Percentiles rank a stretch among this genome's conserved stretches.
phyloP scores from a whole-genome alignment of 1,140 invertebrate species.

The Frieseomelitta varia region DNA sequence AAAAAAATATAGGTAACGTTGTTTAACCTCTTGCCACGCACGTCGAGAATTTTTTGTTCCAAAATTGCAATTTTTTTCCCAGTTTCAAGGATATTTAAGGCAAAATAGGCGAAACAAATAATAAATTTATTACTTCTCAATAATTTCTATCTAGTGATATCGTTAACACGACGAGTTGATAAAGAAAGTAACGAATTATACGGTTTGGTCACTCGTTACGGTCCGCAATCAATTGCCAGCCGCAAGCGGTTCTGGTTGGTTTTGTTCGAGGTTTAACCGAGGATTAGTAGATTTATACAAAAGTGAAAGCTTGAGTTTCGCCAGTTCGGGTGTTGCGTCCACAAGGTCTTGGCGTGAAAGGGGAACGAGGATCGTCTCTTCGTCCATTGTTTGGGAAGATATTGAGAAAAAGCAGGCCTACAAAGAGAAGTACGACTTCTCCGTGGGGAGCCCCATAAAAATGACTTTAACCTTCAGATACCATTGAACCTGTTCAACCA shows the following conservation, averaged over 20 bases:
- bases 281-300: not conserved
- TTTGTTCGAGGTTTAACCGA: not conserved
- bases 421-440: slow-evolving; percentile 7
- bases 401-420: slow-evolving; percentile 20
- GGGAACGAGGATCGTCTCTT: not conserved
- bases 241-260: no score
- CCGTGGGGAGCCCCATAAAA: slow-evolving; percentile 44
- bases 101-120: no score
- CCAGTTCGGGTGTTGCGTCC: not conserved
- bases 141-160: no score
- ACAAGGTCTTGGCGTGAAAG: not conserved
- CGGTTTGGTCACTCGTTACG: no score
- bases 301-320: slow-evolving; percentile 18
- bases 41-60: no score
- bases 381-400: slow-evolving; percentile 18
- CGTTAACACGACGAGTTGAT: no score
- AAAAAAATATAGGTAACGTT: not conserved
- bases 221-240: no score
- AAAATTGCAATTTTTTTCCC: no score
- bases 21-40: no score
- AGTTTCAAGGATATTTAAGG: no score
- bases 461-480: slow-evolving; percentile 40
- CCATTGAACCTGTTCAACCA: slow-evolving; percentile 55
- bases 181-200: no score
- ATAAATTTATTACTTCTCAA: no score